Evolutionary conservation across 2,888 invertebrate genomes (phyloP).

Genomic region (Ctena decussata): DNA sequence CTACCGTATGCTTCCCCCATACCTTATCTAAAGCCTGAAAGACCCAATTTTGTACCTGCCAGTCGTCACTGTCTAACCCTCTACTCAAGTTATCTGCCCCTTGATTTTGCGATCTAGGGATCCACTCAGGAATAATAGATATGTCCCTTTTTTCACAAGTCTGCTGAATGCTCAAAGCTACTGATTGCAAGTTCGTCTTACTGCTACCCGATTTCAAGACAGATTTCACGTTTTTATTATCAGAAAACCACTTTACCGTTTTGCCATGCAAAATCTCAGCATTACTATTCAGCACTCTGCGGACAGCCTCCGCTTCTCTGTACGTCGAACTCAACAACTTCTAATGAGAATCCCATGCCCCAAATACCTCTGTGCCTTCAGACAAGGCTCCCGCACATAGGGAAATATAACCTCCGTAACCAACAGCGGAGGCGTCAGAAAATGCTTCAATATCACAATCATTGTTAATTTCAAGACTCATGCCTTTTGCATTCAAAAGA

Average conservation of each 20-base stretch:
- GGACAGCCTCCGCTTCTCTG: conserved; percentile 53
- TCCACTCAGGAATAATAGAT: background rate
- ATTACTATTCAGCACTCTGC: no score
- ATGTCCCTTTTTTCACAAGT: background rate
- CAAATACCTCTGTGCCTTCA: conserved; percentile 11
- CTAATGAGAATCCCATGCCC: conserved; percentile 39
- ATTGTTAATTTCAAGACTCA: no score
- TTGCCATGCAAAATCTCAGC: background rate
- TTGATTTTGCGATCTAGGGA: background rate
- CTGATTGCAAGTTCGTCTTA: background rate
- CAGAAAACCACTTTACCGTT: background rate
- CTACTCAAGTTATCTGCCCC: background rate
- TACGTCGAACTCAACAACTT: conserved; percentile 51
- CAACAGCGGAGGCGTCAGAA: no score
- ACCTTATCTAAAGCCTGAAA: background rate
- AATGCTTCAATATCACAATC: no score
- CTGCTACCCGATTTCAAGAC: background rate
- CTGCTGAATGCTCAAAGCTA: background rate
- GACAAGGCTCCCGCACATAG: no score
- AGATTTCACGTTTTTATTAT: background rate
- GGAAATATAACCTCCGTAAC: no score
- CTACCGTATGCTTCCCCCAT: background rate
- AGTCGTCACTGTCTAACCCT: background rate
- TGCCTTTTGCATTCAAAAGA: no score
- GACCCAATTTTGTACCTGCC: background rate